Conservation (phyloP, 2,113 vertebrate species). For the Zosterops hypoxanthus region DNA sequence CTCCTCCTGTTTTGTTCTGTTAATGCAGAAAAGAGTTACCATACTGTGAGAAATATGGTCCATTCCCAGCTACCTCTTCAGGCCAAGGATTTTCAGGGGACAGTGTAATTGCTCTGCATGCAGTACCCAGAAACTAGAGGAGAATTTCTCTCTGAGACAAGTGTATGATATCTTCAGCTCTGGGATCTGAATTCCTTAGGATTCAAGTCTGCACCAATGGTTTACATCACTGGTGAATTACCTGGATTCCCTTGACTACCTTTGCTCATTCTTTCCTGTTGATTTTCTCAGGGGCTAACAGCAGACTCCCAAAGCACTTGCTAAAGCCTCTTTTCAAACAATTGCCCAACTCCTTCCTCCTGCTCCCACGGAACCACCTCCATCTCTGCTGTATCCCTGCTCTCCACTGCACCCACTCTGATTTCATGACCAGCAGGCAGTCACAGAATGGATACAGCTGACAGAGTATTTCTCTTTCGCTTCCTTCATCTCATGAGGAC, state of each 20-base stretch:
- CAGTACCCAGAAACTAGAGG: background rate
- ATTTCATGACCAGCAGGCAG: background rate
- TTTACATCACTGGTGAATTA: background rate
- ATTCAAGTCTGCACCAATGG: rapidly evolving
- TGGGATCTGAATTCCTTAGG: background rate
- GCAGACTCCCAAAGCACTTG: background rate
- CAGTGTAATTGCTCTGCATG: background rate
- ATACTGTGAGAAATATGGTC: background rate
- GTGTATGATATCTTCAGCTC: background rate
- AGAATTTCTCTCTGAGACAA: background rate
- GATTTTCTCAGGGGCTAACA: background rate
- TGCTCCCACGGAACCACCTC: background rate
- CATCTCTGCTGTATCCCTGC: background rate
- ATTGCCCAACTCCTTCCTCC: background rate
- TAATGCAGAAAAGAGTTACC: background rate
- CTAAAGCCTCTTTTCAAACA: background rate
- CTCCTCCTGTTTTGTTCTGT: background rate
- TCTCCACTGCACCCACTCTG: background rate
- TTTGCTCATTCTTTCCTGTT: background rate
- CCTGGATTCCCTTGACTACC: background rate
- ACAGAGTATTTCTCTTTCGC: background rate
- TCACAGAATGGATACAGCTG: background rate
- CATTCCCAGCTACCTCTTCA: background rate
- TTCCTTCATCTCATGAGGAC: background rate
- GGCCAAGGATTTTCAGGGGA: background rate